phyloP scores from a whole-genome alignment of 2,797 vertebrate species.

The Hipposideros larvatus region DNA sequence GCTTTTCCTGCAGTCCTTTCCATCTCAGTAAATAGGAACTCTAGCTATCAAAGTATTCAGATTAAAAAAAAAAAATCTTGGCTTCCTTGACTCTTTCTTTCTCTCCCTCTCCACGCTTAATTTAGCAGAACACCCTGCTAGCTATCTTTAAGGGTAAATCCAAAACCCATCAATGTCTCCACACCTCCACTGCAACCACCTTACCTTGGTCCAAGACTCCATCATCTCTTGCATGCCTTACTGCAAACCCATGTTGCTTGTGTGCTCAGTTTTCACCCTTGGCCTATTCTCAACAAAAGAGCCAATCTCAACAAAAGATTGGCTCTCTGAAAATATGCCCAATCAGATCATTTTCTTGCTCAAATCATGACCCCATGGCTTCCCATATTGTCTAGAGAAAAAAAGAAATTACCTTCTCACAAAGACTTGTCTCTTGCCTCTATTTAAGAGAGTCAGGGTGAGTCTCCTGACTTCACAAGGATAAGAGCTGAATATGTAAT shows the following conservation, averaged over 20 bases:
- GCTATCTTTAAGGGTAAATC: neutral
- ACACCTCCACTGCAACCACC: neutral
- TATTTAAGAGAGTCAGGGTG: neutral
- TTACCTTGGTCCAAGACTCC: neutral
- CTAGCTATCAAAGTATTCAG: neutral
- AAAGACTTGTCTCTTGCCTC: neutral
- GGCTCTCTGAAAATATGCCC: neutral
- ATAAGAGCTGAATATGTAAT: neutral
- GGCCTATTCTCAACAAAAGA: neutral
- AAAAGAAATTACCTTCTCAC: neutral
- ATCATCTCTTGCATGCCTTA: neutral
- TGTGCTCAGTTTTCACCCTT: neutral
- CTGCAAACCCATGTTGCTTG: neutral
- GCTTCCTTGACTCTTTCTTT: neutral
- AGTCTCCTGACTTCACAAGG: neutral
- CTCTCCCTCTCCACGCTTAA: neutral
- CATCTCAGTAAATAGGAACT: neutral
- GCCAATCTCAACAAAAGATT: neutral
- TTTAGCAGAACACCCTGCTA: neutral
- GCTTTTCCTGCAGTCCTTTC: neutral
- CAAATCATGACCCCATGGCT: neutral
- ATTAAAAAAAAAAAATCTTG: neutral
- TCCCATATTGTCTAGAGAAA: neutral
- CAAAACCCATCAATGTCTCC: neutral
- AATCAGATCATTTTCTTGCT: neutral